phyloP scores from a whole-genome alignment of 2,888 invertebrate genomes.

The Arrhopalites spinosus region DNA sequence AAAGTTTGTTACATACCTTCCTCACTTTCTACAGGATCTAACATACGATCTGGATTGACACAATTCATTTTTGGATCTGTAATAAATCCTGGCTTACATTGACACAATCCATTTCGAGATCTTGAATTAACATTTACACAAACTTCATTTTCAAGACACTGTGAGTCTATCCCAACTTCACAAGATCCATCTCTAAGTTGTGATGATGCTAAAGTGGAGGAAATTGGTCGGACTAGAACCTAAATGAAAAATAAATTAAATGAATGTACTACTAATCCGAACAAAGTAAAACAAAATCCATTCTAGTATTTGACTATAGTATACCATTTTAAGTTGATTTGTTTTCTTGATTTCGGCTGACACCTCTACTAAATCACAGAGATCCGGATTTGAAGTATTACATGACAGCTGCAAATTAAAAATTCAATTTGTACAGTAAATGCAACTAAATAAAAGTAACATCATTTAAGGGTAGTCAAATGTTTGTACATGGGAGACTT shows the following conservation, averaged over 20 bases:
- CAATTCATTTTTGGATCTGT: conserved; percentile 60
- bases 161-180: conserved; percentile 65
- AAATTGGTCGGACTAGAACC: conserved; percentile 34
- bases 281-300: too few relatives aligned
- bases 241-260: conserved; percentile 22
- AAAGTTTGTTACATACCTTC: not conserved
- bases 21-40: not conserved
- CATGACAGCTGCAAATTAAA: conserved; percentile 49
- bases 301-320: too few relatives aligned
- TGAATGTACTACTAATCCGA: not conserved
- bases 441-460: too few relatives aligned
- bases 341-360: conserved; percentile 19
- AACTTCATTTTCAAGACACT: conserved; percentile 72
- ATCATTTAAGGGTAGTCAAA: too few relatives aligned
- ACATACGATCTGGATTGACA: conserved; percentile 58
- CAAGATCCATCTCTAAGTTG: conserved; percentile 59
- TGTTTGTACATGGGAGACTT: too few relatives aligned
- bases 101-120: conserved; percentile 71
- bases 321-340: not conserved
- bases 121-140: conserved; percentile 67
- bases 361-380: conserved; percentile 15
- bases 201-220: conserved; percentile 30
- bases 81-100: conserved; percentile 70
- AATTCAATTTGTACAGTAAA: not conserved
- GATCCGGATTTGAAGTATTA: conserved; percentile 17